Base-by-base conservation (phyloP, 30 jellyfish, hydroid and myxozoan species). In the Nemopilema nomurai region DNA sequence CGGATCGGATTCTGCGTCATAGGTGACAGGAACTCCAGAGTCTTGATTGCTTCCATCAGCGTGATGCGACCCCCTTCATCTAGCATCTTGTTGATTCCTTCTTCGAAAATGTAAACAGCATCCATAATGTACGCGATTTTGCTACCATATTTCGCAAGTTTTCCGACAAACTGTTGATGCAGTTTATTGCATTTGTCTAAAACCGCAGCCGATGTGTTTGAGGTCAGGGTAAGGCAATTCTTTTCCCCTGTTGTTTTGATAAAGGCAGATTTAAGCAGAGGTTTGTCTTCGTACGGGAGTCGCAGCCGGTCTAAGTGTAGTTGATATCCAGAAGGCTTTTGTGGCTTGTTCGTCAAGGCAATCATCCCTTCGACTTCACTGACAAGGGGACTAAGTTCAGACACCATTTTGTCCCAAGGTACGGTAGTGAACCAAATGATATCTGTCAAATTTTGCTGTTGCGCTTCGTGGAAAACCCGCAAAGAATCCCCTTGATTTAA, bases 331-430 rank as follows among this genome's bases (percentile, higher is more conserved):
- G 76, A 30, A 16, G 92, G 86, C 16, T 77, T 79, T 52, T 76
- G 90, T 27, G 24, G 28, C 30, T 74, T 51, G 71, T 89, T 81
- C 28, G 78, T 85, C 23, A 94, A 25, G 66, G 52, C 51, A n/a
- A 94, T 26, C 97, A 94, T 89, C 0, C 99, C 99, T 69, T 94
- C 97, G 31, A 86, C 87, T 28, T 76, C 88, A 1, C 50, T 24
- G 0, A 68, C 57, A 79, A 82, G 85, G 6, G 82, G 78, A 21
- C 57, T 77, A 33, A 94, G 63, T 4, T 25, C 81, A 0, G 64
- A 52, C 64, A 72, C 62, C 23, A 76, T 52, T 0, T 53, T 31
- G 17, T 66, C 57, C 97, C 97, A 89, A 0, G 85, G 67, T 0
- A 62, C 21, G 0, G 97, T 94, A 71, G 96, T 75, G 29, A 94